Evolutionary conservation across 2,888 invertebrate genomes (phyloP).

Genomic region (Apamea anceps): DNA sequence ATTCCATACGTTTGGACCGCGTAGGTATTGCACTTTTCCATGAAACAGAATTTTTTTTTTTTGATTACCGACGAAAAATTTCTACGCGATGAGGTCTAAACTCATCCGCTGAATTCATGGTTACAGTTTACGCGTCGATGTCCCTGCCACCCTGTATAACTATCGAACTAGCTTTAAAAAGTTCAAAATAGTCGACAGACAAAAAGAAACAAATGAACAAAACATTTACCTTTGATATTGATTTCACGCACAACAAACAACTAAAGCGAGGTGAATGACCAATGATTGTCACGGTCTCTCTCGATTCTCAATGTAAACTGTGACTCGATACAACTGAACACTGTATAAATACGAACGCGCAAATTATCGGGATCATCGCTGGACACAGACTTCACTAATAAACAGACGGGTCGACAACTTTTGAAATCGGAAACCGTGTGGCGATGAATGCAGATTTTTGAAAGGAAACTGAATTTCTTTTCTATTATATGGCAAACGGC

Average conservation of each 20-base stretch:
- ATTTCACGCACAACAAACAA: conserved; percentile 43
- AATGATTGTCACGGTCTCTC: conserved; percentile 51
- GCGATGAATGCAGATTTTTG: not conserved
- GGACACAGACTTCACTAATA: conserved; percentile 40
- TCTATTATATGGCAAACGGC: too few species aligned
- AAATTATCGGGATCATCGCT: conserved; percentile 35
- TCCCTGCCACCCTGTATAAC: too few species aligned
- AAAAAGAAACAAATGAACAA: conserved; percentile 1
- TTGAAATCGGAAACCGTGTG: not conserved
- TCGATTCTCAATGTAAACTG: conserved; percentile 63
- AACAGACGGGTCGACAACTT: conserved; percentile 39
- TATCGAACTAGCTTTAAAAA: not conserved
- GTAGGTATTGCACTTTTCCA: too few species aligned
- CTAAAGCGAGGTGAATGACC: conserved; percentile 42
- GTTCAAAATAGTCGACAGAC: not conserved
- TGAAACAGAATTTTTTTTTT: too few species aligned
- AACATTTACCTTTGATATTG: conserved; percentile 50
- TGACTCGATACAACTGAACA: conserved; percentile 60
- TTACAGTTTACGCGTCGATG: too few species aligned
- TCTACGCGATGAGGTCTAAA: too few species aligned
- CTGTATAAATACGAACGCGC: conserved; percentile 69
- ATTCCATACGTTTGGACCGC: too few species aligned
- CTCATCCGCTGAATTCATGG: too few species aligned
- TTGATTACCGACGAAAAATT: too few species aligned
- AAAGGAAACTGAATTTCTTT: not conserved